phyloP scores from a whole-genome alignment of 1,140 invertebrate species.

The Maconellicoccus hirsutus region DNA sequence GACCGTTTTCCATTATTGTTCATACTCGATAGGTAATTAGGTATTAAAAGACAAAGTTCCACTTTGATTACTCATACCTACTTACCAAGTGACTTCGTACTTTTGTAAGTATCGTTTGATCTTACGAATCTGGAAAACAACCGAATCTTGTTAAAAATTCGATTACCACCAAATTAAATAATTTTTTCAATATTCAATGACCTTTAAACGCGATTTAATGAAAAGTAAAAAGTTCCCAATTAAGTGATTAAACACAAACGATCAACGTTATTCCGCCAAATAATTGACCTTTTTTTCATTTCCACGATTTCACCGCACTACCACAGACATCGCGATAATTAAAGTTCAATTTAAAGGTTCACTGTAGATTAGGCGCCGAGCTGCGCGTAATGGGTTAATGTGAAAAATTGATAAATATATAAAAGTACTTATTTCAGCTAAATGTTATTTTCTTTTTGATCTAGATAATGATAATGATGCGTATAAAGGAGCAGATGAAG shows the following conservation, averaged over 20 bases:
- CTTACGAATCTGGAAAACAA: neutral
- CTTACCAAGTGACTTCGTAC: neutral
- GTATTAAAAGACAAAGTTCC: too few species aligned
- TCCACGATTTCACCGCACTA: neutral
- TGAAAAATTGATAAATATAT: neutral
- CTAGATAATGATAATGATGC: too few species aligned
- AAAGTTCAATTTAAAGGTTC: constrained; percentile 9
- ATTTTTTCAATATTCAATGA: neutral
- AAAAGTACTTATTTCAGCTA: too few species aligned
- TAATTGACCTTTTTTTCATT: neutral
- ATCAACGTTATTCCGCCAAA: neutral
- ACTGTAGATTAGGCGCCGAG: neutral
- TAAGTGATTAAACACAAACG: neutral
- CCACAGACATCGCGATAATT: neutral
- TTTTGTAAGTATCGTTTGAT: neutral
- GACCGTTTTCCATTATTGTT: too few species aligned
- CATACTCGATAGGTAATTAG: too few species aligned
- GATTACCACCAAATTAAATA: neutral
- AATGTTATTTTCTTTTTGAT: too few species aligned
- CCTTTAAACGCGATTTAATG: neutral
- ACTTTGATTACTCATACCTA: neutral
- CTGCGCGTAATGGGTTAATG: neutral
- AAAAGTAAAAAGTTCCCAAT: neutral
- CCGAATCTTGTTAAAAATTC: neutral
- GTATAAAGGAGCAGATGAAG: too few species aligned